Evolutionary conservation across 2,888 invertebrate species (phyloP).

Genomic region (Capitulum mitella): DNA sequence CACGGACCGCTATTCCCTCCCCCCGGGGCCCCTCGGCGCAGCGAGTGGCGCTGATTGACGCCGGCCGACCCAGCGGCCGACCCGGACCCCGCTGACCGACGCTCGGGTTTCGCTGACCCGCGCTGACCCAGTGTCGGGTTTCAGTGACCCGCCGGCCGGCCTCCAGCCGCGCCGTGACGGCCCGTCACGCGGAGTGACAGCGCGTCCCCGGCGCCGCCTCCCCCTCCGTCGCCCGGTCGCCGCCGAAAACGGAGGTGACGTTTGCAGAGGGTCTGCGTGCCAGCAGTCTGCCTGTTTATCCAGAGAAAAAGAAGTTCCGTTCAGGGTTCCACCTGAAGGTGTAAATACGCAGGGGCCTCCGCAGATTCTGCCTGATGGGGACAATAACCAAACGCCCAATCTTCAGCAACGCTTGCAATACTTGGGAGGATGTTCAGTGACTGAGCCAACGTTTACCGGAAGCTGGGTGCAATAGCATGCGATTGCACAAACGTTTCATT

Average conservation of each 20-base stretch:
- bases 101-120: neutral
- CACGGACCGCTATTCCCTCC: neutral
- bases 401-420: too few species aligned
- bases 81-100: neutral
- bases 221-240: neutral
- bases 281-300: neutral
- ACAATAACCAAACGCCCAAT: too few species aligned
- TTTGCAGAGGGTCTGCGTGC: neutral
- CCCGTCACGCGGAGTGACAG: conserved; percentile 17
- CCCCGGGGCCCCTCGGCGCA: neutral
- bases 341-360: too few species aligned
- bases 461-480: too few species aligned
- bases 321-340: too few species aligned
- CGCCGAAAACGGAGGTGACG: neutral
- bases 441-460: too few species aligned
- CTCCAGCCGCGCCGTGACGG: neutral
- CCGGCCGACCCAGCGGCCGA: neutral
- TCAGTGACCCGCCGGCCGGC: neutral
- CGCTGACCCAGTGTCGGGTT: neutral
- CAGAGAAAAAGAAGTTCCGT: neutral
- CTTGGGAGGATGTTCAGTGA: too few species aligned
- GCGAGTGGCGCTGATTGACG: neutral
- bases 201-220: neutral
- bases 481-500: too few species aligned
- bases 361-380: too few species aligned